phyloP scores from a whole-genome alignment of 2,797 vertebrate genomes.

The Smutsia gigantea region DNA sequence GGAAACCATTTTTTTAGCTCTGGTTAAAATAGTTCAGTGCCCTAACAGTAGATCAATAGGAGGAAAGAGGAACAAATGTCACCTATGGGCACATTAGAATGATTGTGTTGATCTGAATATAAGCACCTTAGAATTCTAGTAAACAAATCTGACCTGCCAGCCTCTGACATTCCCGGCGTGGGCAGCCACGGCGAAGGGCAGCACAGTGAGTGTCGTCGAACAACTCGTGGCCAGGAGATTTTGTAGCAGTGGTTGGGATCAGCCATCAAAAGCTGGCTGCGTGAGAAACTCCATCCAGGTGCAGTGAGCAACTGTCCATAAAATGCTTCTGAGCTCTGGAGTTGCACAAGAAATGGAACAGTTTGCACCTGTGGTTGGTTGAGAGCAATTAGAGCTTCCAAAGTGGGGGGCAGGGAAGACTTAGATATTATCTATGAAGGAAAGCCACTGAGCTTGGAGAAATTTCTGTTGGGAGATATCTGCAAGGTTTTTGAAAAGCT shows the following conservation, averaged over 20 bases:
- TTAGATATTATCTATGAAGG: not conserved
- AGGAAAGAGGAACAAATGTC: not conserved
- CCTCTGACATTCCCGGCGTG: not conserved
- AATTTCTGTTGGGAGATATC: not conserved
- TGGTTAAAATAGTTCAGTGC: not conserved
- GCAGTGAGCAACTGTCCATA: not conserved
- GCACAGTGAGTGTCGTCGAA: not conserved
- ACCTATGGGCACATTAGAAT: not conserved
- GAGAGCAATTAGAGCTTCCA: not conserved
- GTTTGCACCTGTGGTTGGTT: not conserved
- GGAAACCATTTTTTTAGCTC: not conserved
- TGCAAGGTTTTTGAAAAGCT: not conserved
- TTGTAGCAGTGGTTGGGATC: not conserved
- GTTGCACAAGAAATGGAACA: not conserved
- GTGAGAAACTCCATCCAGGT: not conserved
- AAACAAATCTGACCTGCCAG: not conserved
- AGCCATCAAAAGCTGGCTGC: no score
- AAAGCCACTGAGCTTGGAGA: not conserved
- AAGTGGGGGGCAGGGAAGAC: not conserved
- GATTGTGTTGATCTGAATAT: not conserved
- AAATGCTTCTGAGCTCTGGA: not conserved
- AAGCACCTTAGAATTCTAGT: not conserved
- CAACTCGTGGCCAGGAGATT: not conserved
- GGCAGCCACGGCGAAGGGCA: not conserved
- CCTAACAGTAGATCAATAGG: not conserved